Percentiles rank a stretch among this genome's conserved stretches.
Conservation (phyloP, 2,888 invertebrate species). For the Dermolepida albohirtum region DNA sequence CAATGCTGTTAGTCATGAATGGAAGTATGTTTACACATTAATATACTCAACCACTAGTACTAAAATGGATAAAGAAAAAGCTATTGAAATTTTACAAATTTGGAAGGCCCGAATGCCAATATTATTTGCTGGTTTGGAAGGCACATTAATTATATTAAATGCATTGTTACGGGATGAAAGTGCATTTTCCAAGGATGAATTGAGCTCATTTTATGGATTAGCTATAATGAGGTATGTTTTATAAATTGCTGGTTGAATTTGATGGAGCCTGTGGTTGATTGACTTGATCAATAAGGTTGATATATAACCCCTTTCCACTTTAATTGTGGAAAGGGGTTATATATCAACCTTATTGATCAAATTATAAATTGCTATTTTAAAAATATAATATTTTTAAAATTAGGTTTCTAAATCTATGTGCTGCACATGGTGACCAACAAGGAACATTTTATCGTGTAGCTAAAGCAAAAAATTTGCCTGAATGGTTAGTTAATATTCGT, state of each 20-base stretch:
- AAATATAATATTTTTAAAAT: slow-evolving; percentile 26
- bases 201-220: slow-evolving; percentile 72
- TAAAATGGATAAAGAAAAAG: slow-evolving; percentile 61
- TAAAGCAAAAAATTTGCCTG: slow-evolving; percentile 76
- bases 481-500: slow-evolving; percentile 83
- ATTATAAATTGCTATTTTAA: slow-evolving; percentile 12
- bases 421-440: slow-evolving; percentile 59
- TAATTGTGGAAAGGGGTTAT: too few species aligned
- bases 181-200: slow-evolving; percentile 65
- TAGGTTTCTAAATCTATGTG: slow-evolving; percentile 63
- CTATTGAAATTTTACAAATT: slow-evolving; percentile 66
- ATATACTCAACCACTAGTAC: slow-evolving; percentile 63
- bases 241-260: too few species aligned
- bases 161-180: slow-evolving; percentile 64
- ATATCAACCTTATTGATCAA: too few species aligned
- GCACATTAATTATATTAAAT: slow-evolving; percentile 70
- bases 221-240: slow-evolving; percentile 72
- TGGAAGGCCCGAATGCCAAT: slow-evolving; percentile 72
- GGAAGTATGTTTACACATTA: slow-evolving; percentile 67
- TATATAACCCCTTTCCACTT: too few species aligned
- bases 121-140: slow-evolving; percentile 72
- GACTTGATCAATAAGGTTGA: too few species aligned
- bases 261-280: too few species aligned
- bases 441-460: slow-evolving; percentile 69
- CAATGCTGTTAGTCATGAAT: slow-evolving; percentile 65